Base-by-base conservation (phyloP, 2,888 invertebrate species). In the Griposia aprilina region DNA sequence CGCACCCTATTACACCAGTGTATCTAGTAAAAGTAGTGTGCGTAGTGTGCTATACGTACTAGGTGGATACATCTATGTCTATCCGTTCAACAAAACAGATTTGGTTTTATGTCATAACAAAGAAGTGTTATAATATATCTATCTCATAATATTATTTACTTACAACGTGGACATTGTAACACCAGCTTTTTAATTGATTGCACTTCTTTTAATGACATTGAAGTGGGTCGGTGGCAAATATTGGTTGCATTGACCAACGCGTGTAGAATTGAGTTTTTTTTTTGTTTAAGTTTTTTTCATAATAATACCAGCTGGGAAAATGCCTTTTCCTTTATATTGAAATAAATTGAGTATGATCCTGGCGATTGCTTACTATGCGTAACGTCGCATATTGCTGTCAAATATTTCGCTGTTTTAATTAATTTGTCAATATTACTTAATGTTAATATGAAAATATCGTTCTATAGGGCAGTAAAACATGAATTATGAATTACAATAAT, bases 141-240 rank as follows among this genome's bases (percentile, higher is more conserved):
- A 7, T 15, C 6, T 11, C 20, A 67, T 67, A 30, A 50, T 30
- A 17, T 55, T 45, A 45, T 1, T 74, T 26, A 45, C 52, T 41
- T 23, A 74, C 2, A 0, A 26, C 4, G 17, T 48, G 17, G 5
- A 23, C 36, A 55, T 30, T 52, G 20, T 17, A 30, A 26, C 48
- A n/a, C 11, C 36, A n/a, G 15, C 8, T 23, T 36, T 57, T n/a
- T 59, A 59, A 77, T 81, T 52, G 50, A 59, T 52, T 50, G n/a
- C 57, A 77, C 50, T 80, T 68, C 36, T 50, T 41, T 52, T 59
- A 81, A 72, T 57, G 48, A 26, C 6, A 13, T 26, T 69, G 26
- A 50, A 23, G 36, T 23, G 11, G 26, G 26, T 66, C 48, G 10
- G 20, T 52, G 41, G 20, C 20, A 8, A 45, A n/a, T 8, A 36